A percentile compares a stretch with the other conserved stretches of the same genome.
Conservation (phyloP, 1,140 invertebrate genomes). For the Bombus soroeensis region DNA sequence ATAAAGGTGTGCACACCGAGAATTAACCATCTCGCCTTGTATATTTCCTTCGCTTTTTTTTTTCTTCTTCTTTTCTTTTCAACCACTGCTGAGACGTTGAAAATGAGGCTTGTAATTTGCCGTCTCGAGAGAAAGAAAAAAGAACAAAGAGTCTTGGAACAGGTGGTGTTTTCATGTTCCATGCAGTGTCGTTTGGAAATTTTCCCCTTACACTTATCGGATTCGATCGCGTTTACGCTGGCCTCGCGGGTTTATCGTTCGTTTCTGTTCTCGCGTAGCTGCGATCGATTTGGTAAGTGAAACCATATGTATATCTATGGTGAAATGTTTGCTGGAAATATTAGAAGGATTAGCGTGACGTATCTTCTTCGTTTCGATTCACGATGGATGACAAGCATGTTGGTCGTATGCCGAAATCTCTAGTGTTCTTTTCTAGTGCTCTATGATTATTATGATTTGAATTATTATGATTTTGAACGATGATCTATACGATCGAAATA, state of each 20-base stretch:
- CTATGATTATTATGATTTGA: too few species aligned
- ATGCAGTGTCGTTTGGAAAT: background rate
- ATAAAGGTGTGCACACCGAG: background rate
- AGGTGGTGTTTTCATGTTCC: background rate
- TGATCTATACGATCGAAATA: too few species aligned
- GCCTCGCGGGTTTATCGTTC: background rate
- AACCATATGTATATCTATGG: background rate
- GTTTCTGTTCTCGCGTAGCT: background rate
- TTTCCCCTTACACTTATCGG: background rate
- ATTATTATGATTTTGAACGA: too few species aligned
- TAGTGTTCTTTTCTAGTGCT: too few species aligned
- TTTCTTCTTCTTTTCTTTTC: background rate
- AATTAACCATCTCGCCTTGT: background rate
- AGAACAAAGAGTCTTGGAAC: background rate
- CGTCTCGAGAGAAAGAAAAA: background rate
- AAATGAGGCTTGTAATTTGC: conserved; percentile 9
- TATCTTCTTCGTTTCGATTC: background rate
- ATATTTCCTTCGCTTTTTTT: background rate
- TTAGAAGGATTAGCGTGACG: background rate
- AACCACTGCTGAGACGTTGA: background rate
- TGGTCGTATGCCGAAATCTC: too few species aligned
- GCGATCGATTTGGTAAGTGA: background rate
- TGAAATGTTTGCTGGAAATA: background rate
- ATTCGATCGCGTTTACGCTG: background rate
- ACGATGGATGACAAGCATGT: background rate